These are phyloP conservation scores for Dryadula phaetusa DNA, from an alignment of 2,888 invertebrate species.

Conservation along the genomic window DNA sequence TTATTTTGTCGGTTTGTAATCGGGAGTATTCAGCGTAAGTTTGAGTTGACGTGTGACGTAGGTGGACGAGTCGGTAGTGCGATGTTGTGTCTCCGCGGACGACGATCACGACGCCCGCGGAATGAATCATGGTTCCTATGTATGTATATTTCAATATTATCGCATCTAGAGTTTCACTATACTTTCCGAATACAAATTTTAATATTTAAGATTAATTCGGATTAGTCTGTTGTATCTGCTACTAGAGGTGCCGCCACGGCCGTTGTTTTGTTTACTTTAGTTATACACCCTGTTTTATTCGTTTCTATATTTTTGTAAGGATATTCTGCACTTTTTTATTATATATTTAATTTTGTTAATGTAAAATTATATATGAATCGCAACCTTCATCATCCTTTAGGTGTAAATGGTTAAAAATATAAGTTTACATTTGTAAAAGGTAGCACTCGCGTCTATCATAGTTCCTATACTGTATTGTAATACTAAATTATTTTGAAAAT, in stretches of 20 bases:
- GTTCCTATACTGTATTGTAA: slow-evolving; percentile 84
- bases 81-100: slow-evolving; percentile 81
- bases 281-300: slow-evolving; percentile 62
- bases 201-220: slow-evolving; percentile 84
- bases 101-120: slow-evolving; percentile 66
- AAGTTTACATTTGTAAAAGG: slow-evolving; percentile 76
- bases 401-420: slow-evolving; percentile 69
- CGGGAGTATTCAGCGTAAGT: slow-evolving; percentile 65
- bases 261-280: slow-evolving; percentile 70
- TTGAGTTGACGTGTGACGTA: slow-evolving; percentile 77
- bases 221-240: slow-evolving; percentile 82
- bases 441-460: slow-evolving; percentile 82
- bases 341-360: slow-evolving; percentile 67
- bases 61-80: slow-evolving; percentile 77
- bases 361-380: slow-evolving; percentile 61
- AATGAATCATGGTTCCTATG: slow-evolving; percentile 85
- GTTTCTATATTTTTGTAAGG: slow-evolving; percentile 53
- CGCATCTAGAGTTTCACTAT: slow-evolving; percentile 84
- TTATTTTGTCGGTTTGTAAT: slow-evolving; percentile 64
- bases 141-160: slow-evolving; percentile 85
- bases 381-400: slow-evolving; percentile 56
- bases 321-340: slow-evolving; percentile 59
- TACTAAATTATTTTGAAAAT: slow-evolving; percentile 82
- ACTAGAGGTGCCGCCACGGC: slow-evolving; percentile 79
- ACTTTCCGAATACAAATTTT: slow-evolving; percentile 85